Percentiles rank a stretch among this genome's conserved stretches.
Evolutionary conservation across 2,888 invertebrate species (phyloP).

Genomic region (Nymphalis urticae): DNA sequence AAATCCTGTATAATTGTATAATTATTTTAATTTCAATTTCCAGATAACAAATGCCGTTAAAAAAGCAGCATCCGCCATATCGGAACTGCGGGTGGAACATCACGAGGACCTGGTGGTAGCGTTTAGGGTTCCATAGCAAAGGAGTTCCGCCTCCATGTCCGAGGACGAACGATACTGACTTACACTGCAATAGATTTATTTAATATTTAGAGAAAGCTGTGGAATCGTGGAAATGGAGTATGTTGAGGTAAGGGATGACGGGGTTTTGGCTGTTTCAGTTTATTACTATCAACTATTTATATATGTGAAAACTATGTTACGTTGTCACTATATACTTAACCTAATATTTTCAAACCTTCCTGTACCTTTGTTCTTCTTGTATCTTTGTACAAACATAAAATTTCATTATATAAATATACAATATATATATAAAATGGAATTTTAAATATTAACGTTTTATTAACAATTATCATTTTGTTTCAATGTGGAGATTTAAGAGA

Average conservation of each 20-base stretch:
- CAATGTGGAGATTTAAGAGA: too few species aligned
- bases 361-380: too few species aligned
- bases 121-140: conserved; percentile 87
- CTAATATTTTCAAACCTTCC: too few species aligned
- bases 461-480: too few species aligned
- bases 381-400: too few species aligned
- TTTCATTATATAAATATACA: too few species aligned
- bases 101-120: conserved; percentile 95
- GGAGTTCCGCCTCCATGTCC: conserved; percentile 42
- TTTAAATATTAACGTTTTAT: too few species aligned
- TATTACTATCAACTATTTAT: too few species aligned
- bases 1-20: neutral
- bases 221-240: neutral
- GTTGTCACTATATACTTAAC: too few species aligned
- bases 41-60: conserved; percentile 87
- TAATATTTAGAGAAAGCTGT: neutral
- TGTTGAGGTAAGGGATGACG: neutral
- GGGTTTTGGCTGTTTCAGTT: neutral
- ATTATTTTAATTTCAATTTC: conserved; percentile 22
- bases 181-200: conserved; percentile 15
- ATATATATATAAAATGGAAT: too few species aligned
- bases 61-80: conserved; percentile 86
- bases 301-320: too few species aligned
- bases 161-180: conserved; percentile 40
- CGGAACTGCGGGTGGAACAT: conserved; percentile 91